Base-by-base conservation (phyloP, 1,140 invertebrate species). In the Xylocopa sonorina region DNA sequence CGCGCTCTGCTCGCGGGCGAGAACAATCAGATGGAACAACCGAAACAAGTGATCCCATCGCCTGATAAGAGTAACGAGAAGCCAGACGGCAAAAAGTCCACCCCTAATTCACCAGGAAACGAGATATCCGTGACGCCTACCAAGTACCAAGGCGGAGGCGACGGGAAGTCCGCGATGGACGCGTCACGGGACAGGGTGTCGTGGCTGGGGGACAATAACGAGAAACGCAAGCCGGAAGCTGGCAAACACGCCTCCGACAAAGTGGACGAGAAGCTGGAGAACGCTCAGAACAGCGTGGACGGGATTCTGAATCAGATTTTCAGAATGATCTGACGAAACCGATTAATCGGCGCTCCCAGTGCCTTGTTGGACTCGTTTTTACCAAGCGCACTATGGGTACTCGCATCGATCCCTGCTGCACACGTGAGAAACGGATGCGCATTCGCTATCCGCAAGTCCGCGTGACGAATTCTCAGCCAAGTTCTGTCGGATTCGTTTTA, bases 251-350 rank as follows among this genome's bases (percentile, higher is more conserved):
- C 21, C 6, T 41, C 48, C 64, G 41, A 43, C 9, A 78, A 74
- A 58, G n/a, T n/a, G 0, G 53, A 76, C 18, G 66, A 82, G 14
- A 79, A 82, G 32, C 34, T 85, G 18, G 81, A 86, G 6, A 64
- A 46, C 46, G 51, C 78, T 10, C 71, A 84, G 43, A 74, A 83
- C 14, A 86, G 63, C 38, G 38, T 80, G n/a, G 60, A 78, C 38
- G 83, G 79, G 0, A 82, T 86, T 16, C 32, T 82, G 4, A 77
- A 64, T 55, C 57, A 78, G 24, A 68, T 67, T 9, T 5, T 72
- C 3, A 41, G 34, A 27, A 69, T 69, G 50, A 27, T 53, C 34
- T 55, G 67, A 69, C 32, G 9, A 51, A 41, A 1, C 1, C 14
- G 18, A 3, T 60, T n/a, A 14, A 14, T 3, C 34, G 4, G 6